Percentiles rank a stretch among this genome's conserved stretches.
Conservation (phyloP, 1,140 invertebrate species). For the Delia radicum region DNA sequence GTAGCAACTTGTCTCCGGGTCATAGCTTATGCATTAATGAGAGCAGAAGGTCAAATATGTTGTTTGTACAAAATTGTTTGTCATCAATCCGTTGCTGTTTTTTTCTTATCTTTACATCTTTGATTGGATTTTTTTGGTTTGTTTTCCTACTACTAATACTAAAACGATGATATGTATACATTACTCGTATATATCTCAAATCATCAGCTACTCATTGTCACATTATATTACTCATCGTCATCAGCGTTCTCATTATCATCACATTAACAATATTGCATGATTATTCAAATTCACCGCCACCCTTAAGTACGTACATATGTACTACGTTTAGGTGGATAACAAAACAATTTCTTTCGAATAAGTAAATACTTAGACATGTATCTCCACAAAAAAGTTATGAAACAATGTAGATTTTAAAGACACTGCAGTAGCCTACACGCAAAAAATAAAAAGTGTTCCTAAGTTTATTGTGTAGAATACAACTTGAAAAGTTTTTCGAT, state of each 20-base stretch:
- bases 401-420: too few relatives aligned
- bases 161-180: neutral
- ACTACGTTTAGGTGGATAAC: too few relatives aligned
- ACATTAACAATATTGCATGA: neutral
- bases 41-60: conserved; percentile 3
- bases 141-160: neutral
- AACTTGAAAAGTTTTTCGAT: too few relatives aligned
- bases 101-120: neutral
- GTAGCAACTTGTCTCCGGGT: neutral
- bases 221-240: conserved; percentile 1
- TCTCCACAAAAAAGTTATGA: too few relatives aligned
- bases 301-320: too few relatives aligned
- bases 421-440: too few relatives aligned
- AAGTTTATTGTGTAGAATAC: too few relatives aligned
- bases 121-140: neutral
- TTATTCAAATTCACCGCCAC: neutral
- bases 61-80: neutral
- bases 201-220: neutral
- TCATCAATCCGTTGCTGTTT: neutral
- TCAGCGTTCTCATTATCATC: neutral
- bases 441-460: too few relatives aligned
- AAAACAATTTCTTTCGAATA: too few relatives aligned
- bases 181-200: too few relatives aligned
- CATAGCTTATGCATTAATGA: neutral
- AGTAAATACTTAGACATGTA: too few relatives aligned